Conservation (phyloP, 1,140 invertebrate species). For the Acyrthosiphon pisum region DNA sequence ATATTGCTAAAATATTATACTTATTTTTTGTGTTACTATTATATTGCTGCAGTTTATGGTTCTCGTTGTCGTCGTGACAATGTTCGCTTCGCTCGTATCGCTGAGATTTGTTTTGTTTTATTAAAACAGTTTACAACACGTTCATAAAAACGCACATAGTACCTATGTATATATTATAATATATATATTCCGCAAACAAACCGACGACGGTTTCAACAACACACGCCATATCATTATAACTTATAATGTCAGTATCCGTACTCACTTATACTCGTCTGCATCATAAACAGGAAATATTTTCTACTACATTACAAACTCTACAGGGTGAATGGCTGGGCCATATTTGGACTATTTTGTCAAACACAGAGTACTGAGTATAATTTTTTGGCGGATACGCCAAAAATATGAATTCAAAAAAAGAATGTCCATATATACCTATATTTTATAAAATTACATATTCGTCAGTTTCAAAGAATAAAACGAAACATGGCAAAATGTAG, state of each 20-base stretch:
- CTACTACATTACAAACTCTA: neutral
- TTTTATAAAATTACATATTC: neutral
- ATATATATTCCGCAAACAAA: neutral
- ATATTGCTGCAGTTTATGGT: neutral
- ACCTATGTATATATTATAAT: neutral
- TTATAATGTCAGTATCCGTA: neutral
- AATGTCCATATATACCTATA: neutral
- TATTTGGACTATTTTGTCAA: neutral
- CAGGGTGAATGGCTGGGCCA: neutral
- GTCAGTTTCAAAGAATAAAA: neutral
- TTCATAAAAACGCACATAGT: neutral
- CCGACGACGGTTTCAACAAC: neutral
- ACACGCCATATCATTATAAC: neutral
- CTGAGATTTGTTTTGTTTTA: neutral
- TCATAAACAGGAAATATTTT: constrained; percentile 10
- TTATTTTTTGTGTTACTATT: neutral
- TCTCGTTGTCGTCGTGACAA: neutral
- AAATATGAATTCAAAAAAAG: neutral
- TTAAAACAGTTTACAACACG: neutral
- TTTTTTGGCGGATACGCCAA: neutral
- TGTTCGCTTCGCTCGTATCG: neutral
- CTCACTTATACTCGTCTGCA: neutral
- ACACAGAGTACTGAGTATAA: neutral
- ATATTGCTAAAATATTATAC: neutral
- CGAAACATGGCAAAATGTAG: neutral